Percentiles rank a stretch among this genome's conserved stretches.
These are phyloP conservation scores for Diplodus puntazzo DNA, from an alignment of 2,797 vertebrate genomes.

Conservation along the genomic window DNA sequence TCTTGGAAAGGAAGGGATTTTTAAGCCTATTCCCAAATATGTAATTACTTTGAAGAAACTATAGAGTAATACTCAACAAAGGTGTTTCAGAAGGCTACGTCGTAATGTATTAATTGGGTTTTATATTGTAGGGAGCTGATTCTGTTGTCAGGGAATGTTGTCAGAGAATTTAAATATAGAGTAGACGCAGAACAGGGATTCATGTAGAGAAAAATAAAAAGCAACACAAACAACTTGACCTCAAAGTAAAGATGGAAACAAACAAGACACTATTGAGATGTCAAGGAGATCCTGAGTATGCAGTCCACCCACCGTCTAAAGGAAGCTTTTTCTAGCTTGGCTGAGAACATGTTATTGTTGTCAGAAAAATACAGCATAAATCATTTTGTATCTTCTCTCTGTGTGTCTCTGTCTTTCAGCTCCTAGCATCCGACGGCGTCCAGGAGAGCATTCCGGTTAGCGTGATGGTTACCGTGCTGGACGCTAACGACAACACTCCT, in stretches of 20 bases:
- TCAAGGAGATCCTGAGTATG: conserved; percentile 24
- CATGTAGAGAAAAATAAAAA: conserved; percentile 3
- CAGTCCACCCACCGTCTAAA: conserved; percentile 26
- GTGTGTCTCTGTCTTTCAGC: conserved; percentile 78
- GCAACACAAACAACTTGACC: conserved; percentile 12
- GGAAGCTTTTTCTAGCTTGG: conserved; percentile 9
- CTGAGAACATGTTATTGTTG: conserved; percentile 17
- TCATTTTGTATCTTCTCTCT: conserved; percentile 3
- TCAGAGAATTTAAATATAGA: neutral
- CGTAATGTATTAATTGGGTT: neutral
- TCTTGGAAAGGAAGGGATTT: neutral
- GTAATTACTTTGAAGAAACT: neutral
- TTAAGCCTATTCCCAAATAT: neutral
- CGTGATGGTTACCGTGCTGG: conserved; percentile 92
- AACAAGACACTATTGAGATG: conserved; percentile 34
- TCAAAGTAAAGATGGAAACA: conserved; percentile 46
- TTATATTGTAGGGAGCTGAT: neutral
- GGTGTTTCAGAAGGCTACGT: neutral
- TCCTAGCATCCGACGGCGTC: conserved; percentile 94
- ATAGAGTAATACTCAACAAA: neutral
- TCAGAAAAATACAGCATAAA: conserved; percentile 2
- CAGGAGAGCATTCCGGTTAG: conserved; percentile 92
- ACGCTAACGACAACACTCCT: conserved; percentile 97
- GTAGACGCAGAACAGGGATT: conserved; percentile 19
- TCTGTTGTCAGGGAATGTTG: neutral